Base-by-base conservation (phyloP, 2,797 vertebrate genomes). In the Eleutherodactylus coqui region DNA sequence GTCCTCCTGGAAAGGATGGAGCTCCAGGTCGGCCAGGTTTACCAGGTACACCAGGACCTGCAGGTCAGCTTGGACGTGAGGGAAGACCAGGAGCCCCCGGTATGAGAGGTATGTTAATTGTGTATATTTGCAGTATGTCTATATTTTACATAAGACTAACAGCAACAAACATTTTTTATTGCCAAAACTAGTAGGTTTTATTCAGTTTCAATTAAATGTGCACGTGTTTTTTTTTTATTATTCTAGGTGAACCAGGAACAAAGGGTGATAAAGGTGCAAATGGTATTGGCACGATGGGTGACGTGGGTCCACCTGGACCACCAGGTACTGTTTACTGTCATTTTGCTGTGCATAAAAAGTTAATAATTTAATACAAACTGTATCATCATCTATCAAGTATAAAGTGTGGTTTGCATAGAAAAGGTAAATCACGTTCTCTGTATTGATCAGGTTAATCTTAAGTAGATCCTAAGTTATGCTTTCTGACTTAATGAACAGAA, bases 61-160 rank as follows among this genome's bases (percentile, higher is more conserved):
- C 97, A 0, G 98, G 98, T 67, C 97, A 98, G 87, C 96, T 98
- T 0, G 98, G 98, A 81, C 94, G 98, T 90, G 96, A 97, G 90
- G 98, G 98, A 19, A 95, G 97, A 1, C 93, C 96, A 81, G 98
- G 98, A 11, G 88, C 94, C 62, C 95, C 94, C 0, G 98, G 98
- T 87, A 94, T 94, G 89, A 88, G 94, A 90, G 98, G 98, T 98
- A 92, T 73, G 3, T 27, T 27, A 80, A 72, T 27, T 47, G 1
- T 17, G 19, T 6, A 34, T 9, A 79, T 9, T 4, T 19, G 5
- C 41, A 27, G 29, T 49, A 32, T 32, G 29, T 76, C 4, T 36
- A 77, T 36, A 77, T 24, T n/a, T n/a, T 78, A 58, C 5, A 34
- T 21, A 80, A n/a, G 21, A 70, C 3, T 38, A 24, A 38, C 6